Base-by-base conservation (phyloP, 1,140 invertebrate species). In the Drosophila persimilis region DNA sequence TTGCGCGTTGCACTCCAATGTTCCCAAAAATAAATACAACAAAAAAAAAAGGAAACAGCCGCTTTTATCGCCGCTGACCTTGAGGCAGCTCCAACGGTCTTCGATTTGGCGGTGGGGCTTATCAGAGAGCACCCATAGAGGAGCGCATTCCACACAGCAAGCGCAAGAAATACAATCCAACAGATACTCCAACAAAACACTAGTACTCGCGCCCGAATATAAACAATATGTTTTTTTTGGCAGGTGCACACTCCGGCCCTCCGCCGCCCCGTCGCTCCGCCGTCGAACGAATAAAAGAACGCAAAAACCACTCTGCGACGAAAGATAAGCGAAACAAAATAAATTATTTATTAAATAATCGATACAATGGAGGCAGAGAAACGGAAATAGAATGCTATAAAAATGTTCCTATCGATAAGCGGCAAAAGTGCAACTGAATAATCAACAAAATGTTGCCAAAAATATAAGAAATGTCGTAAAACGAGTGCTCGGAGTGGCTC, bases 311-410 rank as follows among this genome's bases (percentile, higher is more conserved):
- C 20, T 13, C 15, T 47, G 4, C 22, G 22, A 22, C 22, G 15
- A 48, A 22, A 48, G 46, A 48, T 48, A 24, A 48, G 46, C 46
- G 6, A 15, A 48, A 48, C 46, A 24, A 48, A 48, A 48, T 48
- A 48, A 48, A 48, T 48, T 8, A 48, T 48, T 48, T 48, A 48
- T 48, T 48, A 48, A 24, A 48, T 48, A 48, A 48, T 48, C 46
- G 46, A 22, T 48, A 39, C 35, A 13, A 13, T 5, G 46, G 20
- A 13, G 9, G 7, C 1, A 24, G 22, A 24, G 22, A 48, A 48
- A 48, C 46, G 46, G 17, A 48, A 48, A 22, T 48, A 22, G 17
- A 17, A 48, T 48, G 17, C 9, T 48, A 48, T 48, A 17, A 48
- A 48, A 39, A 39, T 48, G 17, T 17, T 48, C 20, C 35, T 39